Base-by-base conservation (phyloP, 2,797 vertebrate genomes). In the Rhinatrema bivittatum region DNA sequence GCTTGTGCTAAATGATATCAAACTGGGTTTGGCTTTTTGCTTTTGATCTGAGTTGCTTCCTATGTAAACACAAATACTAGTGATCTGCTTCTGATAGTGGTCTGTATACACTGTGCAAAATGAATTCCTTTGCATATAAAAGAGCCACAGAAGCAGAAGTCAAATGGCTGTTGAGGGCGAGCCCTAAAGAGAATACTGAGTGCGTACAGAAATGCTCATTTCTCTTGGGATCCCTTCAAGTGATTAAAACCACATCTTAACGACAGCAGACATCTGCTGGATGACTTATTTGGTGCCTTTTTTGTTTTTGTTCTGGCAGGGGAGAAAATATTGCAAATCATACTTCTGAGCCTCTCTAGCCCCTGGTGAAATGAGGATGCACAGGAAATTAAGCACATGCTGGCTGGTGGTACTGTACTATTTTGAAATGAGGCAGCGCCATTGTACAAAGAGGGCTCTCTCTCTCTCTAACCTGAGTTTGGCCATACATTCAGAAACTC, bases 341-440 rank as follows among this genome's bases (percentile, higher is more conserved):
- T 31, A 7, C 25, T 19, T 32, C 36, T 49, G 35, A 30, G 43
- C 34, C 35, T 20, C 5, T 10, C 32, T 46, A 39, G 25, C 49
- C 7, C 28, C 37, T 2, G 4, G 24, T 24, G 34, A 3, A 0
- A 3, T 16, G 30, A 0, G 49, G 43, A 56, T 49, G 44, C 47
- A 41, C 50, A 68, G 62, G 54, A 74, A 67, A 56, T 60, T 21
- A 72, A 65, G 64, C 58, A 44, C 54, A 47, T 44, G 64, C 30
- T 58, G 19, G 2, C 28, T 28, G 18, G 21, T 42, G 56, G 39
- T 53, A 36, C 18, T n/a, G n/a, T n/a, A n/a, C n/a, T 40, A 55
- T 65, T 26, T 17, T 47, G 37, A 44, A 48, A 59, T 31, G 29
- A 39, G 24, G 38, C 26, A 42, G 48, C 25, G 32, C 26, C 8